These are phyloP conservation scores for Brachyhypopomus occidentalis DNA, from an alignment of 2,113 vertebrate genomes.

Conservation along the genomic window DNA sequence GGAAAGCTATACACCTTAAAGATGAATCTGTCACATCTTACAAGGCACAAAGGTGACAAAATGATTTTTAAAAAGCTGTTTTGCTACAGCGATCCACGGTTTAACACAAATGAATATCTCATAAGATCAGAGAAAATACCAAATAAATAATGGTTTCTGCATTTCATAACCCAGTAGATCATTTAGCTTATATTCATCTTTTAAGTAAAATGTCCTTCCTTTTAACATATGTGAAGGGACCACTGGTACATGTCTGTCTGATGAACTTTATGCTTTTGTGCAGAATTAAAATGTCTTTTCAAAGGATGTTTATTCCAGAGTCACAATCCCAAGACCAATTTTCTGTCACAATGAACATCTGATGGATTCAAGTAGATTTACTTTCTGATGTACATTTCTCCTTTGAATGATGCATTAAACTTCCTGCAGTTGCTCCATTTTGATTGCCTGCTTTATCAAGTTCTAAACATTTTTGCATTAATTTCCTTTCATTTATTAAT, in stretches of 20 bases:
- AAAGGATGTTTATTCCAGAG: constrained; percentile 73
- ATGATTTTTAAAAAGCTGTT: constrained; percentile 13
- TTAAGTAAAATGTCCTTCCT: constrained; percentile 32
- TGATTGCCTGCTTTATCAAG: constrained; percentile 23
- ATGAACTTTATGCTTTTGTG: constrained; percentile 71
- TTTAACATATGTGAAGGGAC: constrained; percentile 48
- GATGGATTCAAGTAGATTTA: constrained; percentile 79
- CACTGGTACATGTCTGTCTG: constrained; percentile 75
- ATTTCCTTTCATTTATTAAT: not conserved
- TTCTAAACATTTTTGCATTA: constrained; percentile 29
- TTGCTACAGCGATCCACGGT: not conserved
- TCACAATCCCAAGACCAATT: constrained; percentile 74
- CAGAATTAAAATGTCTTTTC: constrained; percentile 72
- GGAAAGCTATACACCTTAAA: not conserved
- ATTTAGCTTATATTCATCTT: constrained; percentile 7
- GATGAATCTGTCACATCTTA: not conserved
- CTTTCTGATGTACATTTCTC: constrained; percentile 75
- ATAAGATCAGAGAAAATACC: not conserved
- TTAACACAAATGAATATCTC: not conserved
- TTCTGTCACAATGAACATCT: constrained; percentile 73
- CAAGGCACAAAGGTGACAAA: constrained; percentile 6
- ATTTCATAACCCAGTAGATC: constrained; percentile 4
- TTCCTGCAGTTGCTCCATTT: constrained; percentile 61
- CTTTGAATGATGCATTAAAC: constrained; percentile 66
- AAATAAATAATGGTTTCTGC: constrained; percentile 13